Percentiles rank a stretch among this genome's conserved stretches.
Conservation (phyloP, 2,888 invertebrate species). For the Pyrrhosoma nymphula region DNA sequence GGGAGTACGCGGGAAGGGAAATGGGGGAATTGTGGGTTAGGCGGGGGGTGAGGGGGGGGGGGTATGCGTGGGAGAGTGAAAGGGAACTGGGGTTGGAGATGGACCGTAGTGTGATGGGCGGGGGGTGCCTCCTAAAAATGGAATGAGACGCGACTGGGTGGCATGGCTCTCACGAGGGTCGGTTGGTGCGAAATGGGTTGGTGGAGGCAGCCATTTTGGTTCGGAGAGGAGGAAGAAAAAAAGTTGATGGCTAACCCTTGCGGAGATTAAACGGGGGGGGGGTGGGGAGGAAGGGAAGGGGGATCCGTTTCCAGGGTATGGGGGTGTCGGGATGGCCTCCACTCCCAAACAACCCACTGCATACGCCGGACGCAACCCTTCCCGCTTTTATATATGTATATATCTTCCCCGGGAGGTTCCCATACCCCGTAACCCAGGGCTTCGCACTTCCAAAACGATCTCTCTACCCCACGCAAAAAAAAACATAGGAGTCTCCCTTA, state of each 20-base stretch:
- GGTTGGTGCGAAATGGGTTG: not conserved
- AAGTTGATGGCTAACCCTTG: not conserved
- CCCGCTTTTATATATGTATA: not conserved
- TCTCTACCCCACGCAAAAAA: not conserved
- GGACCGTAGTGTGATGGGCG: not conserved
- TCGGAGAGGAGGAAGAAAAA: not conserved
- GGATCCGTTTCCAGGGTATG: not conserved
- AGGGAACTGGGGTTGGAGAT: not conserved
- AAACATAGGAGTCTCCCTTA: not conserved
- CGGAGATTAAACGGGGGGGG: slow-evolving; percentile 10
- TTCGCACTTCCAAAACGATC: not conserved
- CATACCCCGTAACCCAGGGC: not conserved
- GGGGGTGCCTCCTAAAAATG: not conserved
- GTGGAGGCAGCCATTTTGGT: not conserved
- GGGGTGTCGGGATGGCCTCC: not conserved
- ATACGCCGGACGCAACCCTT: slow-evolving; percentile 43
- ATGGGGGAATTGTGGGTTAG: not conserved
- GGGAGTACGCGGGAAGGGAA: not conserved
- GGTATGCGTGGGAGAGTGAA: not conserved
- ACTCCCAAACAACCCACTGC: not conserved
- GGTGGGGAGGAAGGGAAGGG: not conserved
- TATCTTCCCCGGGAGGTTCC: not conserved
- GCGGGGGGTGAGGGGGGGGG: not conserved
- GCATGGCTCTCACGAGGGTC: not conserved
- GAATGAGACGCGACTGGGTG: slow-evolving; percentile 6